Base-by-base conservation (phyloP, 2,113 vertebrate species). In the Dromiciops gliroides region DNA sequence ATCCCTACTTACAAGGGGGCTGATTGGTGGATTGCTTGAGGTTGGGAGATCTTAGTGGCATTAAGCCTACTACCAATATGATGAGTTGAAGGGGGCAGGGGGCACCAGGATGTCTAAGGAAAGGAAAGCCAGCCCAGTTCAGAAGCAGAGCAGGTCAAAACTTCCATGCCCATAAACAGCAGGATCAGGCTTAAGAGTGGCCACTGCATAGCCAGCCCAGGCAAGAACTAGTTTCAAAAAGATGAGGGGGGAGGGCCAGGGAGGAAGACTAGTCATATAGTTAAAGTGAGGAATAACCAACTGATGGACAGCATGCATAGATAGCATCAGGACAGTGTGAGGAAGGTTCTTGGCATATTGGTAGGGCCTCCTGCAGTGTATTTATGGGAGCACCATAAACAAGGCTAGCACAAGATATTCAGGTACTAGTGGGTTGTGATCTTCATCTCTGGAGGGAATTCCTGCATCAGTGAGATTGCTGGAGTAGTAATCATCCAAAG, bases 211-310 rank as follows among this genome's bases (percentile, higher is more conserved):
- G 37, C 67, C n/a, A 83, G 67, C 37, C 16, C 8, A 19, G 67
- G 6, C 67, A 44, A 44, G 19, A 83, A 6, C 67, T 75, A 22
- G 67, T n/a, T n/a, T 75, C 67, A 75, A 75, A 75, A 37, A 26
- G 31, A 1, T 7, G 8, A 10, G 3, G 11, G 3, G 5, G 14
- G 0, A 0, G 37, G 3, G 51, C 3, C 0, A 6, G 14, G 14
- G 37, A 0, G 8, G 6, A n/a, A 60, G 56, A 11, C 56, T 37
- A 37, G 28, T 44, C 67, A 22, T 2, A 0, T 67, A 3, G 3
- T 83, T 44, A 83, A 75, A 75, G 16, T 75, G 16, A 75, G 37
- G 67, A 44, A 75, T n/a, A n/a, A 75, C 0, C 67, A n/a, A 75
- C 37, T 83, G 3, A 44, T 44, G 6, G 67, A n/a, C 16, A 75